Conservation (phyloP, 2,797 vertebrate genomes). For the Crocidura indochinensis region DNA sequence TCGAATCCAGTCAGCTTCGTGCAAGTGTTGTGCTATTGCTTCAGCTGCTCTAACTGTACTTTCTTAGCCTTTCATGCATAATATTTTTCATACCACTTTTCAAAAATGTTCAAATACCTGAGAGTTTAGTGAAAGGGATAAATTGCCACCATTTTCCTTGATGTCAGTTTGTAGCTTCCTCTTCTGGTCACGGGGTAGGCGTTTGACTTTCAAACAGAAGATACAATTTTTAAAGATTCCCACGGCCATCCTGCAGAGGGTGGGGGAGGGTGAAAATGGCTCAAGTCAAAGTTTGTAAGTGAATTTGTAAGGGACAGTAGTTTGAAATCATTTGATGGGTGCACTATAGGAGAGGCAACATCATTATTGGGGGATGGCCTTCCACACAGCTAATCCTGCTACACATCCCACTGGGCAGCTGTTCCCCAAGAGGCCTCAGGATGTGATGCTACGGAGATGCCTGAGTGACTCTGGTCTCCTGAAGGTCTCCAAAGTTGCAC, state of each 20-base stretch:
- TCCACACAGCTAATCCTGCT: too few relatives aligned
- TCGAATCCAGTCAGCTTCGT: too few relatives aligned
- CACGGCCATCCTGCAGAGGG: conserved; percentile 85
- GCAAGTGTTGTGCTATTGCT: too few relatives aligned
- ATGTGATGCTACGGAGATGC: too few relatives aligned
- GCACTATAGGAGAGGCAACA: not conserved
- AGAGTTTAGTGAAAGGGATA: conserved; percentile 91
- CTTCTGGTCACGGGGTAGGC: conserved; percentile 90
- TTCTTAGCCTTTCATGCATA: not conserved
- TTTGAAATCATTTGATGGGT: not conserved
- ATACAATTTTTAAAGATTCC: conserved; percentile 90
- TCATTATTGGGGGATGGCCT: not conserved
- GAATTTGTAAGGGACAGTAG: too few relatives aligned
- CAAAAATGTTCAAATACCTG: conserved; percentile 87
- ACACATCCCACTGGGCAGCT: too few relatives aligned
- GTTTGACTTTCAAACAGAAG: conserved; percentile 92
- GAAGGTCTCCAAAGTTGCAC: too few relatives aligned
- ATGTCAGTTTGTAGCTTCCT: conserved; percentile 89
- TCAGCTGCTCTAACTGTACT: not conserved
- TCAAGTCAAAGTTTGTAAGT: too few relatives aligned
- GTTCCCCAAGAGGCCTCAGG: too few relatives aligned
- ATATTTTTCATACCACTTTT: not conserved
- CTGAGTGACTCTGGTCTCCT: too few relatives aligned
- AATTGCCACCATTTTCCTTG: conserved; percentile 90
- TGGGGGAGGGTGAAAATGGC: too few relatives aligned